These are phyloP conservation scores for Diabrotica balteata DNA, from an alignment of 2,888 invertebrate genomes.

Conservation along the genomic window DNA sequence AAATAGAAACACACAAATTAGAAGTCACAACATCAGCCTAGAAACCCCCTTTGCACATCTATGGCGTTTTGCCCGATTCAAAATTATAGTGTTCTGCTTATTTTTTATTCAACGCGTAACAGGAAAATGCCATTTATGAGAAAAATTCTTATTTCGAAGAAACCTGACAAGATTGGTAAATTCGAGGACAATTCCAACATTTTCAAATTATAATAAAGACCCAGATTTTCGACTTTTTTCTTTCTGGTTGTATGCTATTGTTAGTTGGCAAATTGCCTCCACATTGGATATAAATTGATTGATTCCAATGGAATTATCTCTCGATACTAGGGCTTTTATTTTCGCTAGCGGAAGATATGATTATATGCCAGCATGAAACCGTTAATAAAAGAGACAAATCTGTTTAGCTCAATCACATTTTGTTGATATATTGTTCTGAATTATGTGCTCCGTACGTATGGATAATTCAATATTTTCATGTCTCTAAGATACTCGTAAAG, in stretches of 20 bases:
- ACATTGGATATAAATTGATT: too few species aligned
- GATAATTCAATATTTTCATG: too few species aligned
- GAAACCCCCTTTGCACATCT: background rate
- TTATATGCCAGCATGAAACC: too few species aligned
- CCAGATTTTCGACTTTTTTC: constrained; percentile 21
- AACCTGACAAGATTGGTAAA: constrained; percentile 28
- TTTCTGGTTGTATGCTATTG: constrained; percentile 9
- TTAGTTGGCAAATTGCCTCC: constrained; percentile 11
- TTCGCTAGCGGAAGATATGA: too few species aligned
- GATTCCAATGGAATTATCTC: too few species aligned
- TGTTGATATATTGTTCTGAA: too few species aligned
- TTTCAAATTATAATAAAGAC: constrained; percentile 27
- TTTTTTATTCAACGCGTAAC: constrained; percentile 33
- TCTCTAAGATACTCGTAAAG: too few species aligned
- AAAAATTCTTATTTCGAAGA: constrained; percentile 26
- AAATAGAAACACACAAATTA: constrained; percentile 21
- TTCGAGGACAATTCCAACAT: constrained; percentile 18
- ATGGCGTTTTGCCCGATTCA: constrained; percentile 21
- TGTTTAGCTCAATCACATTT: too few species aligned
- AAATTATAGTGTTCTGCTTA: constrained; percentile 33
- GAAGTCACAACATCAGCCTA: constrained; percentile 8
- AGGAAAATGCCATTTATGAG: constrained; percentile 31
- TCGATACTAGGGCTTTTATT: too few species aligned
- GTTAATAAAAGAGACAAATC: too few species aligned
- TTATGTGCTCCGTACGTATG: too few species aligned